Conservation (phyloP, 2,797 vertebrate genomes). For the Hydrolagus colliei region DNA sequence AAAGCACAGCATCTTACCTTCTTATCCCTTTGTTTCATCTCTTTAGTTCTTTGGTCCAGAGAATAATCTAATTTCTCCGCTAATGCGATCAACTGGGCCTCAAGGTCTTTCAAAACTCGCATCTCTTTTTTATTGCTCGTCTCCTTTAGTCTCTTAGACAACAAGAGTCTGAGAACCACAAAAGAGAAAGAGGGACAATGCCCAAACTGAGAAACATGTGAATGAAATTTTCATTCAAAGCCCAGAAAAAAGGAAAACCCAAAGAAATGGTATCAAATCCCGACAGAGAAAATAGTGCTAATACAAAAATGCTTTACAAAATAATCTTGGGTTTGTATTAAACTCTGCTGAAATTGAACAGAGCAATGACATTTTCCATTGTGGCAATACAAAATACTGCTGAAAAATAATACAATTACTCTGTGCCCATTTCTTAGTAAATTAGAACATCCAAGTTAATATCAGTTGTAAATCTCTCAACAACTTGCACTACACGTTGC, state of each 20-base stretch:
- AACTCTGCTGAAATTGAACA: no score
- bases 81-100: constrained; percentile 65
- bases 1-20: constrained; percentile 59
- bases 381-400: no score
- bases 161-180: constrained; percentile 61
- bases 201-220: neutral
- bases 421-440: no score
- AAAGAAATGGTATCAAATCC: no score
- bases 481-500: no score
- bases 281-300: no score
- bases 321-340: no score
- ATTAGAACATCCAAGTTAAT: no score
- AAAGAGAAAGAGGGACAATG: constrained; percentile 30
- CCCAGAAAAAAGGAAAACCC: constrained; percentile 32
- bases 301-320: no score
- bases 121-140: constrained; percentile 57
- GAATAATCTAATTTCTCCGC: constrained; percentile 70
- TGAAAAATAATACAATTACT: no score
- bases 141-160: constrained; percentile 71
- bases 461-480: no score
- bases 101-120: constrained; percentile 59
- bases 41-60: constrained; percentile 76
- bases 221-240: neutral
- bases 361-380: no score
- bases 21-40: constrained; percentile 84